phyloP scores from a whole-genome alignment of 2,888 invertebrate species.

The Pristionchus fissidentatus region DNA sequence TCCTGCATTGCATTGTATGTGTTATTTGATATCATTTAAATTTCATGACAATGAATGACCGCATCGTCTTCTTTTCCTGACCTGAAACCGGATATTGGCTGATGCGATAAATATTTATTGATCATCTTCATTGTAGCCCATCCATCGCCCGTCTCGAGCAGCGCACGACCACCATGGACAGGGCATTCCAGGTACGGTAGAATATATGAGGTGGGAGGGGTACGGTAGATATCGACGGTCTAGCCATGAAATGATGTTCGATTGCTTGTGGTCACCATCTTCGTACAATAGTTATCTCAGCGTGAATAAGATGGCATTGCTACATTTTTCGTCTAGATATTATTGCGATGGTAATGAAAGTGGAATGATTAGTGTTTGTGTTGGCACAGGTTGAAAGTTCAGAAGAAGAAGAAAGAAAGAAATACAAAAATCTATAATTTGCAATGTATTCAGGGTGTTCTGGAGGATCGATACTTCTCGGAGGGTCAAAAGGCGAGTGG shows the following conservation, averaged over 20 bases:
- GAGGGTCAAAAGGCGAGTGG: background rate
- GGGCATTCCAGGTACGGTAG: slow-evolving; percentile 5
- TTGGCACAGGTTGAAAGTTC: background rate
- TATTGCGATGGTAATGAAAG: no score
- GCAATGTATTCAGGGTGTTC: background rate
- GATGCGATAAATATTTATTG: background rate
- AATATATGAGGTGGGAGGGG: background rate
- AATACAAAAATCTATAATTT: background rate
- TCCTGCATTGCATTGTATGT: no score
- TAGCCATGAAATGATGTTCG: no score
- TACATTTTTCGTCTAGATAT: no score
- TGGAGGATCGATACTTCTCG: background rate
- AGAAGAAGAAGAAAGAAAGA: background rate
- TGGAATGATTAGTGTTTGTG: no score
- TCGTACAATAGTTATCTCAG: no score
- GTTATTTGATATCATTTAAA: no score
- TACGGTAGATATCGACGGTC: slow-evolving; percentile 25
- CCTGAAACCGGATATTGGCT: no score
- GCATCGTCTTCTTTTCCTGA: no score
- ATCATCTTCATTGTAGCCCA: background rate
- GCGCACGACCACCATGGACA: slow-evolving; percentile 21
- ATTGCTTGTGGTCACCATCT: no score
- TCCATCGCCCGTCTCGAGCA: background rate
- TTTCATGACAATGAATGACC: no score
- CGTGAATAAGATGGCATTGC: no score